Conservation (phyloP, 2,888 invertebrate genomes). For the Campopleginae sp. region DNA sequence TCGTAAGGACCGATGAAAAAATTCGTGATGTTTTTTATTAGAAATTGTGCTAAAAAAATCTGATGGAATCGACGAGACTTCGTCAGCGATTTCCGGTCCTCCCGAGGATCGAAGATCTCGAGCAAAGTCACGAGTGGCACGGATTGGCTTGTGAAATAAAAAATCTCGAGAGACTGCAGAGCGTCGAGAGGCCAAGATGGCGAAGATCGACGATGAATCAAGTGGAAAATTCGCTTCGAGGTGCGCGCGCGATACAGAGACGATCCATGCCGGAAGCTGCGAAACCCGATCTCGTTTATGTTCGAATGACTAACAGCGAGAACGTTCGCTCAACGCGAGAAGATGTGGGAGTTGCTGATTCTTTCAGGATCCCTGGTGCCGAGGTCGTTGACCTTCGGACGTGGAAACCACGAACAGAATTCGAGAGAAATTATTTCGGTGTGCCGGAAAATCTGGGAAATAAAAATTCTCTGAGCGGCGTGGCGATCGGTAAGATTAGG, state of each 20-base stretch:
- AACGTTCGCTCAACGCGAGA: constrained; percentile 41
- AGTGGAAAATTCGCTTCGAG: constrained; percentile 26
- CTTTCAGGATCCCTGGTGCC: not conserved
- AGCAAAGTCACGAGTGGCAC: constrained; percentile 76
- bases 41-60: constrained; percentile 4
- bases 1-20: not conserved
- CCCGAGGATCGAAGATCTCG: constrained; percentile 74
- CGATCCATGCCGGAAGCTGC: constrained; percentile 78
- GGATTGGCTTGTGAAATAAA: constrained; percentile 75
- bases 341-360: constrained; percentile 37
- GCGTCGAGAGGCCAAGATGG: constrained; percentile 27
- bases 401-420: constrained; percentile 80
- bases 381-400: constrained; percentile 67
- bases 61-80: constrained; percentile 50
- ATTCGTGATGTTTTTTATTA: not conserved
- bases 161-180: constrained; percentile 73
- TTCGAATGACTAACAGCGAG: constrained; percentile 66
- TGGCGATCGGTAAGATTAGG: not conserved
- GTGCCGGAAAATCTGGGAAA: constrained; percentile 21
- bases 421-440: constrained; percentile 78
- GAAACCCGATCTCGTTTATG: constrained; percentile 74
- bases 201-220: constrained; percentile 37
- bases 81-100: constrained; percentile 54
- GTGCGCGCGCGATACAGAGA: constrained; percentile 72
- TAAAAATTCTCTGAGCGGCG: constrained; percentile 8